Evolutionary conservation across 2,888 invertebrate genomes (phyloP), one percentile per base, ranked within the genome.

Genomic region (Marronus borbonicus): DNA sequence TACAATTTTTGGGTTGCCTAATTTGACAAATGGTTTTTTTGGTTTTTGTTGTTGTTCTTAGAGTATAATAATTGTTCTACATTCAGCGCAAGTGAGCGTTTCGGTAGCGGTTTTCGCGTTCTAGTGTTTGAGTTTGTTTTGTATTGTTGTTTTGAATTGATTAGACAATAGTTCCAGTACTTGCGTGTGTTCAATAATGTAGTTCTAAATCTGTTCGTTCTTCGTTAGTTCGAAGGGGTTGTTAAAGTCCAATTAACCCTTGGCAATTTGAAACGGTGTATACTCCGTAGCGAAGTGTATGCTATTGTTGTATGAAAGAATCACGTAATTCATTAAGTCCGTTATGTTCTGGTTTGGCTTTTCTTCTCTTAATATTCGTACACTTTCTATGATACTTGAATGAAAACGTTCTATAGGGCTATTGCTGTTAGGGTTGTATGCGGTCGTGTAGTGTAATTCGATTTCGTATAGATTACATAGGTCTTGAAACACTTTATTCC

Each of bases 361-460:
- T n/a, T n/a, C n/a, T n/a, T n/a, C n/a, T n/a, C n/a, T n/a, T 36
- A 79, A 14, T 1, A 62, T 58, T 31, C 78, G 7, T 20, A 80
- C 17, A 17, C 17, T 17, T 17, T 17, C 17, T 17, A 17, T 17
- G 17, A 17, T 17, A 17, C 17, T 17, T 17, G 17, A 17, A 17
- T 17, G 17, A 17, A 17, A 17, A 17, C 17, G 17, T 17, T 17
- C 17, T 17, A 81, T 72, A 5, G 72, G 72, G 24, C 81, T 79
- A 49, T 83, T 83, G 55, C 78, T 79, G 28, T 81, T 79, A 3
- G 81, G 81, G 58, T 82, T 80, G 28, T 81, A 77, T 3, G 78
- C 44, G 14, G 80, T 79, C 10, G 78, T 79, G 17, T 80, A 81
- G 66, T 5, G 36, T 36, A 36, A 5, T 36, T 36, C 36, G 36